Evolutionary conservation across 2,797 vertebrate genomes (phyloP).

Genomic region (Ambastaia sidthimunki): DNA sequence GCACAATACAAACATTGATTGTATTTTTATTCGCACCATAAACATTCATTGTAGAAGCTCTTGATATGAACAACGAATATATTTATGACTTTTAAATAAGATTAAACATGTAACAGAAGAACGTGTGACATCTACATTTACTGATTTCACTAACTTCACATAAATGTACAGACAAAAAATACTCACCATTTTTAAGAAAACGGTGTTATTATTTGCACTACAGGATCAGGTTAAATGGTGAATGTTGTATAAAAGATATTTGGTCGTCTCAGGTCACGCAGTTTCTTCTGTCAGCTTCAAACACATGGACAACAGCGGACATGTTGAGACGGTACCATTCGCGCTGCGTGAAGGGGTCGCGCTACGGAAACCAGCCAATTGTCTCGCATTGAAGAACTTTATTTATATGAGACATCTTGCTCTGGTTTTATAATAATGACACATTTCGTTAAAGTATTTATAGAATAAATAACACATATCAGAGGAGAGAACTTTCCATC

Average conservation of each 20-base stretch:
- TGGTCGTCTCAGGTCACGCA: background rate
- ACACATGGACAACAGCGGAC: conserved; percentile 52
- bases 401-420: background rate
- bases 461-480: background rate
- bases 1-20: background rate
- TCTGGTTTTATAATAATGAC: background rate
- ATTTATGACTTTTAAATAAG: background rate
- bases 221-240: background rate
- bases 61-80: background rate
- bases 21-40: background rate
- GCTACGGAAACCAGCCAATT: background rate
- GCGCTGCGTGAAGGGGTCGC: background rate
- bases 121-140: background rate
- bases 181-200: conserved; percentile 28
- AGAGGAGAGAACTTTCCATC: background rate
- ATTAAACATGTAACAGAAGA: background rate
- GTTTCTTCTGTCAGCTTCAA: background rate
- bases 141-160: background rate
- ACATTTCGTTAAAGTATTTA: too few relatives aligned
- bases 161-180: background rate
- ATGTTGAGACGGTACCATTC: conserved; percentile 64
- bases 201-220: background rate
- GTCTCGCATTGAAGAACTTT: background rate
- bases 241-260: background rate
- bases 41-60: background rate